Evolutionary conservation across 2,113 vertebrate species (phyloP).

Genomic region (Datnioides undecimradiatus): DNA sequence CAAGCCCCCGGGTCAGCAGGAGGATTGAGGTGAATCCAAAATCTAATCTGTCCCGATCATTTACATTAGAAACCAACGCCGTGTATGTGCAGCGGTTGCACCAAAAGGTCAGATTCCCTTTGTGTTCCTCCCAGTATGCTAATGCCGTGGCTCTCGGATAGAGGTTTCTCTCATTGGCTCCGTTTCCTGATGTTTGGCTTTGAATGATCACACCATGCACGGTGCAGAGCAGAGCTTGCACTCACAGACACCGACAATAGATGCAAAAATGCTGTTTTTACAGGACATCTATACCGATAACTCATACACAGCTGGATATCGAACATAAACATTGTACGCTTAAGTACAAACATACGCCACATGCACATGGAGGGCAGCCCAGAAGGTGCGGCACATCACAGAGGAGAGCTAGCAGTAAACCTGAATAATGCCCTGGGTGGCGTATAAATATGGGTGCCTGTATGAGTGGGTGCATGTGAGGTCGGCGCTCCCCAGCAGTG

Average conservation of each 20-base stretch:
- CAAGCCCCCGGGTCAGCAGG: constrained; percentile 21
- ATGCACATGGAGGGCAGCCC: constrained; percentile 6
- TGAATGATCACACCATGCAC: constrained; percentile 28
- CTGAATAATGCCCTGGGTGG: constrained; percentile 42
- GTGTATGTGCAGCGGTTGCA: constrained; percentile 19
- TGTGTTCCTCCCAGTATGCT: constrained; percentile 46
- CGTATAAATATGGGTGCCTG: constrained; percentile 64
- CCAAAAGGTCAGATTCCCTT: constrained; percentile 51
- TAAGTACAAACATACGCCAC: not conserved
- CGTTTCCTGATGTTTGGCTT: constrained; percentile 47
- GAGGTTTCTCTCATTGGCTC: constrained; percentile 41
- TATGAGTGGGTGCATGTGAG: constrained; percentile 72
- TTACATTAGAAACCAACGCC: constrained; percentile 44
- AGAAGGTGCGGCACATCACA: constrained; percentile 43
- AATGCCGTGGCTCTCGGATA: constrained; percentile 31
- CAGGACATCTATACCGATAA: constrained; percentile 18
- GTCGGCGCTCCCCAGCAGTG: constrained; percentile 64
- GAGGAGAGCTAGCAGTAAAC: constrained; percentile 40
- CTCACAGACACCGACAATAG: not conserved
- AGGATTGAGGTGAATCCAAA: constrained; percentile 49
- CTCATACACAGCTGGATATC: constrained; percentile 33
- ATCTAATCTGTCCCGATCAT: constrained; percentile 39
- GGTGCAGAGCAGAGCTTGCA: constrained; percentile 1
- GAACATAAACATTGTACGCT: constrained; percentile 11
- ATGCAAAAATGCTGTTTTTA: constrained; percentile 14